Base-by-base conservation (phyloP, 2,113 vertebrate genomes). In the Cichladusa arquata region DNA sequence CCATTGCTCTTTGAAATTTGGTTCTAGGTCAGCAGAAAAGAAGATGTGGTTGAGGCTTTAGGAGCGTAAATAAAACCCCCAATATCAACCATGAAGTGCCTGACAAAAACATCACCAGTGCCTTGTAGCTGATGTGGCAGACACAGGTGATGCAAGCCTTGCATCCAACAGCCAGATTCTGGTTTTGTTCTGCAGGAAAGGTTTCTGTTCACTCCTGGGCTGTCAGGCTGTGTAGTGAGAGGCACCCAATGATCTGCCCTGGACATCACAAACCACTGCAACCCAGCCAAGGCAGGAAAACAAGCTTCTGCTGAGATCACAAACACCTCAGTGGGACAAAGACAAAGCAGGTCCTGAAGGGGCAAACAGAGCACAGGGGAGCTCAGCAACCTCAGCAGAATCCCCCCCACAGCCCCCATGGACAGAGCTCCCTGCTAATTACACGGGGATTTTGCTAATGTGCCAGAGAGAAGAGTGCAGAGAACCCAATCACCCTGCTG, bases 401-500 rank as follows among this genome's bases (percentile, higher is more conserved):
- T 45, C 48, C n/a, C 22, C 3, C 42, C 3, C 34, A 1, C 9
- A 17, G 34, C 4, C 38, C 48, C 8, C 20, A 11, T 2, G 1
- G 25, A 22, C 58, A 54, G 33, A 47, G 28, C 29, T 66, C 34
- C 42, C 38, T 34, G 12, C 28, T 77, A 53, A 92, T 94, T 73
- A 86, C 40, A 90, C 0, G 8, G 77, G 22, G 51, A 60, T 74
- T 91, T 73, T 62, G 51, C 25, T 93, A 73, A 86, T 54, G 48
- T 19, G 71, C 58, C 2, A 0, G 81, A 74, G 45, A 72, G 18
- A 24, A 2, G 34, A 80, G 29, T 2, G 19, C 24, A 83, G 38
- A 78, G 62, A 93, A 23, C 19, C 47, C 81, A 73, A 5, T 6
- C 53, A 8, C 67, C 82, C 76, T 42, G 13, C 71, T 56, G 45